Percentiles rank a stretch among this genome's conserved stretches.
These are phyloP conservation scores for Rhimphoctona megacephalus DNA, from an alignment of 2,888 invertebrate species.

Conservation along the genomic window DNA sequence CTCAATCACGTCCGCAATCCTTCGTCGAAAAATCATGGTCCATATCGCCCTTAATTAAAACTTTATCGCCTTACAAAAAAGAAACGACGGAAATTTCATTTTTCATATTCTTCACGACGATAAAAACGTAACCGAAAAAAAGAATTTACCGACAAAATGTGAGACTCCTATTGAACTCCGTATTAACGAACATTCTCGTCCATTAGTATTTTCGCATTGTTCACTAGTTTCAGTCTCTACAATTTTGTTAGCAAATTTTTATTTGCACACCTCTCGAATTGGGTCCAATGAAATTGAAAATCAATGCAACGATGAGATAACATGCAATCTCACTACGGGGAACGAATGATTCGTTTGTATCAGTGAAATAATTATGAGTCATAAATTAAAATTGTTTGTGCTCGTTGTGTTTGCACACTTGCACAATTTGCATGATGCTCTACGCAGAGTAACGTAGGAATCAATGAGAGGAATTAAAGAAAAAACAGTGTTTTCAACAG, in stretches of 20 bases:
- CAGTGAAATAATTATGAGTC: neutral
- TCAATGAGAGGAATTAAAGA: neutral
- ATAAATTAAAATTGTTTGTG: neutral
- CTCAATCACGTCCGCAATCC: slow-evolving; percentile 26
- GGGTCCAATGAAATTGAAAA: slow-evolving; percentile 32
- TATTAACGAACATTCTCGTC: neutral
- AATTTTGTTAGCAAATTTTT: neutral
- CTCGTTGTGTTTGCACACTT: neutral
- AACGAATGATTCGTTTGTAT: slow-evolving; percentile 15
- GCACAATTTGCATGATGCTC: neutral
- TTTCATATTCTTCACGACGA: neutral
- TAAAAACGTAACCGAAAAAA: neutral
- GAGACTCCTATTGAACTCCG: neutral
- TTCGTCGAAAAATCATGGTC: slow-evolving; percentile 10
- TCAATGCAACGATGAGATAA: slow-evolving; percentile 17
- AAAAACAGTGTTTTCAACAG: neutral
- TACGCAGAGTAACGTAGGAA: neutral
- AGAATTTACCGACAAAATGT: slow-evolving; percentile 3
- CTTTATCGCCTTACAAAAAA: neutral
- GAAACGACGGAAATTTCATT: slow-evolving; percentile 8
- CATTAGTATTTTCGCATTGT: neutral
- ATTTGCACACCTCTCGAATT: neutral
- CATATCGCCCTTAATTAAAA: neutral
- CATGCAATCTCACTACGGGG: neutral
- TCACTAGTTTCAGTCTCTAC: slow-evolving; percentile 13